Conservation (phyloP, 2,888 invertebrate genomes). For the Pyrocoelia pectoralis region DNA sequence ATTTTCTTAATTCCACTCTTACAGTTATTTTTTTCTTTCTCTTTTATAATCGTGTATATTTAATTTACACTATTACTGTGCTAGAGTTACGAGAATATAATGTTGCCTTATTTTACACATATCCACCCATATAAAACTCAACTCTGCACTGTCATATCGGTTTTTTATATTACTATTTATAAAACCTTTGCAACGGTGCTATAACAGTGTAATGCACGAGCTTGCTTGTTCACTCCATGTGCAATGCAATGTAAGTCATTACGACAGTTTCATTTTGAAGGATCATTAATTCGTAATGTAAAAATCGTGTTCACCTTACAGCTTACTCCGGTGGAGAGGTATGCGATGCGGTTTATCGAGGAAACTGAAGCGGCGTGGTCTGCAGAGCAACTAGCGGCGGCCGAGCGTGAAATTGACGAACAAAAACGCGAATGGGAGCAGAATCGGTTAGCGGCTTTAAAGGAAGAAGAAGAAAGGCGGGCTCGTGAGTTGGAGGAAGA, state of each 20-base stretch:
- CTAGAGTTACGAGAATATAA: too few species aligned
- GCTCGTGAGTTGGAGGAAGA: slow-evolving; percentile 66
- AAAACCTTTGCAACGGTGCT: slow-evolving; percentile 55
- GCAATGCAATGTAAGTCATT: neutral
- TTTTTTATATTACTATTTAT: slow-evolving; percentile 24
- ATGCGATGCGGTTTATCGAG: slow-evolving; percentile 94
- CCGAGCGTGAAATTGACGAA: slow-evolving; percentile 86
- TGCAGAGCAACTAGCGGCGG: slow-evolving; percentile 86
- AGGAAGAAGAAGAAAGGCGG: slow-evolving; percentile 71
- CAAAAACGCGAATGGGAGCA: slow-evolving; percentile 90
- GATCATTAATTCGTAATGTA: neutral
- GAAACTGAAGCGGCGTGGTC: slow-evolving; percentile 80
- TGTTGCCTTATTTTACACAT: too few species aligned
- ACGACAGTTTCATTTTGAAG: neutral
- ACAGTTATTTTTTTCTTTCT: too few species aligned
- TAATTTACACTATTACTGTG: too few species aligned
- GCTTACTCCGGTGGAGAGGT: slow-evolving; percentile 93
- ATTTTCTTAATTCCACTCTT: too few species aligned
- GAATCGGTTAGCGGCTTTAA: slow-evolving; percentile 76
- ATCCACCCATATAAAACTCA: neutral
- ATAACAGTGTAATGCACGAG: slow-evolving; percentile 42
- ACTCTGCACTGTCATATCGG: slow-evolving; percentile 29
- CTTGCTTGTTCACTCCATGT: neutral
- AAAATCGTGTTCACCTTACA: slow-evolving; percentile 57
- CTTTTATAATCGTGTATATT: too few species aligned